phyloP scores from a whole-genome alignment of 2,888 invertebrate genomes.

The Eretmocerus hayati region DNA sequence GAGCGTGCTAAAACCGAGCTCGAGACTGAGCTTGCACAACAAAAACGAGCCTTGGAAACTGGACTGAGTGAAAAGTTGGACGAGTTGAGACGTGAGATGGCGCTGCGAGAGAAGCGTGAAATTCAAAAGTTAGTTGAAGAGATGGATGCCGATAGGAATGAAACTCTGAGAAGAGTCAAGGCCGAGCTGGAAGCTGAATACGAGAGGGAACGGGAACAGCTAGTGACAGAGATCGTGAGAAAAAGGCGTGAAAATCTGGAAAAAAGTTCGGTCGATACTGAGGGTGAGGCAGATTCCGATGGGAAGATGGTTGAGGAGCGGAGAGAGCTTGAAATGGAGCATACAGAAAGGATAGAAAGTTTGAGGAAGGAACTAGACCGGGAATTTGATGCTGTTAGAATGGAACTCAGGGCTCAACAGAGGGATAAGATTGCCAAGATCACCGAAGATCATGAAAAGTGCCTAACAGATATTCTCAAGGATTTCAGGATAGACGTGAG shows the following conservation, averaged over 20 bases:
- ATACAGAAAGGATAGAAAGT: conserved; percentile 52
- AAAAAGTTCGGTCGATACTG: conserved; percentile 45
- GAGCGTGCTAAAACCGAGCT: conserved; percentile 42
- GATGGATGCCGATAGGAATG: conserved; percentile 35
- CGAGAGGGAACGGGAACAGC: conserved; percentile 44
- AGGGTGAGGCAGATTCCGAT: conserved; percentile 34
- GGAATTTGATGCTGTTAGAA: conserved; percentile 40
- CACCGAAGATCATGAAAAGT: conserved; percentile 44
- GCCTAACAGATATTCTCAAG: conserved; percentile 38
- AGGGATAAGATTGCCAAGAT: conserved; percentile 40
- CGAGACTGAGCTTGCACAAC: conserved; percentile 45
- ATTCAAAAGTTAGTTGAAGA: conserved; percentile 35
- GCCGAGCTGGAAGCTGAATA: conserved; percentile 40
- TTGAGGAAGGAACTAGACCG: conserved; percentile 50
- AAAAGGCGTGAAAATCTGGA: conserved; percentile 47
- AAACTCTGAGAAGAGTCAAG: conserved; percentile 38
- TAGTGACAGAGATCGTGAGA: conserved; percentile 50
- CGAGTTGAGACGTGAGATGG: conserved; percentile 49
- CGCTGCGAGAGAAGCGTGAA: conserved; percentile 42
- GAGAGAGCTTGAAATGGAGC: too few species aligned
- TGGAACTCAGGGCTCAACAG: conserved; percentile 36
- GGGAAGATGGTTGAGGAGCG: conserved; percentile 36
- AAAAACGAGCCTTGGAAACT: conserved; percentile 48
- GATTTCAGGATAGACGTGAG: conserved; percentile 61
- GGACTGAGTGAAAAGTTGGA: conserved; percentile 46